phyloP scores from a whole-genome alignment of 2,888 invertebrate genomes.

The Steinernema carpocapsae region DNA sequence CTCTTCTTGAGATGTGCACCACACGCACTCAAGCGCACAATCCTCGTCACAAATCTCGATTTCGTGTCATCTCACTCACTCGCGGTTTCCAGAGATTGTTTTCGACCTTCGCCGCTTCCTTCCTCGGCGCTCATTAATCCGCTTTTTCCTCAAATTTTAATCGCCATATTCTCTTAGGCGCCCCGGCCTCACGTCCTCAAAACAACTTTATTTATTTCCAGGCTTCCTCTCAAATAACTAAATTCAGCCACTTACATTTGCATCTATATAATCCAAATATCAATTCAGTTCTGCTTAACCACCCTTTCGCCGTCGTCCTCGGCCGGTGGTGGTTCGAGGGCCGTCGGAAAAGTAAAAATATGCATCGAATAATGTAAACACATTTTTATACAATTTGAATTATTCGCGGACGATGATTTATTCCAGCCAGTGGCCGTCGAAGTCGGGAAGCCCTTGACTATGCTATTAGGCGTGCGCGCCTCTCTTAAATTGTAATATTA shows the following conservation, averaged over 20 bases:
- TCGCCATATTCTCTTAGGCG: neutral
- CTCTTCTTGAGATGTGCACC: too few species aligned
- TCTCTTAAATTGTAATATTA: conserved; percentile 24
- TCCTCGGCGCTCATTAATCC: conserved; percentile 2
- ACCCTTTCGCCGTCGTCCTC: neutral
- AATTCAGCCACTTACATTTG: conserved; percentile 15
- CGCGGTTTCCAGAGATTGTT: neutral
- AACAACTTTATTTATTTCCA: conserved; percentile 24
- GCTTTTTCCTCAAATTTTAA: neutral
- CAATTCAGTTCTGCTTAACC: conserved; percentile 12
- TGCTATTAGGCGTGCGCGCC: neutral
- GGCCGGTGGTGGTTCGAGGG: neutral
- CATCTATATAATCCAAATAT: conserved; percentile 23
- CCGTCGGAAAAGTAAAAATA: conserved; percentile 12
- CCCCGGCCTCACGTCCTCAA: neutral
- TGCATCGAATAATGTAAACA: conserved; percentile 28
- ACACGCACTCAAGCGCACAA: neutral
- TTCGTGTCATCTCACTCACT: neutral
- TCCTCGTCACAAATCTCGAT: neutral
- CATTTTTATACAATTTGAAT: conserved; percentile 33
- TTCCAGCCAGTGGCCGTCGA: conserved; percentile 2
- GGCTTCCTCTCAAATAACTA: neutral
- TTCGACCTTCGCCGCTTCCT: neutral
- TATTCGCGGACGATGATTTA: conserved; percentile 23
- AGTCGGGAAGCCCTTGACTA: neutral